Evolutionary conservation across 1,140 invertebrate genomes (phyloP), one percentile per base, ranked within the genome.

Genomic region (Brachystomella parvula): DNA sequence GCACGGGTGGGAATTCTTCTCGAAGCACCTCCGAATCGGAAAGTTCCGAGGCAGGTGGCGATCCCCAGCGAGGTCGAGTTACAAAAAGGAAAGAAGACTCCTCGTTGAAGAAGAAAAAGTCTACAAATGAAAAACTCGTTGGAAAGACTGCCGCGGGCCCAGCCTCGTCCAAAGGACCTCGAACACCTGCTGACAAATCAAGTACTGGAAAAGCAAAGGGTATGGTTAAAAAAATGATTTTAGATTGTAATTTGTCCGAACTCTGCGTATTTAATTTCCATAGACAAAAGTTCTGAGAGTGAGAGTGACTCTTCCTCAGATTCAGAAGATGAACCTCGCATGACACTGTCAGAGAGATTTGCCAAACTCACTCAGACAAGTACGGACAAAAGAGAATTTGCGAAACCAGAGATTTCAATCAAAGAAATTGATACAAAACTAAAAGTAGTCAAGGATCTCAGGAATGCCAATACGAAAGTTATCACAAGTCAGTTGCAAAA

Each of bases 341-440:
- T 89, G 69, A 88, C 87, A 12, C 78, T 90, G 21, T 89, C 87
- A 1, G 87, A 90, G 76, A 81, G 90, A 30, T 92, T 92, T 79
- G 89, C 89, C 67, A 91, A 91, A 81, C 90, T 93, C 84, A 89
- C 89, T 47, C 89, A 93, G 74, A 90, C 89, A 87, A 76, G 74
- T 47, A 86, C 83, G 64, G 89, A 90, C 79, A 82, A 83, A 69
- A 79, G 89, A 65, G 87, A 89, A 61, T 84, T 88, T 74, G 86
- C 71, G 12, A 73, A 73, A 64, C 67, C 71, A 12, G 28, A 70
- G 3, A 26, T 73, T 15, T 62, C 68, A 3, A 31, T 67, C 2
- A 66, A 68, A 65, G 71, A 89, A 76, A 73, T 75, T 44, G 77
- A 78, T 39, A 74, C 75, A 12, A 92, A 90, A 75, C 88, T 92